A percentile compares a stretch with the other conserved stretches of the same genome.
Evolutionary conservation across 2,113 vertebrate genomes (phyloP).

Genomic region (Burhinus bistriatus): DNA sequence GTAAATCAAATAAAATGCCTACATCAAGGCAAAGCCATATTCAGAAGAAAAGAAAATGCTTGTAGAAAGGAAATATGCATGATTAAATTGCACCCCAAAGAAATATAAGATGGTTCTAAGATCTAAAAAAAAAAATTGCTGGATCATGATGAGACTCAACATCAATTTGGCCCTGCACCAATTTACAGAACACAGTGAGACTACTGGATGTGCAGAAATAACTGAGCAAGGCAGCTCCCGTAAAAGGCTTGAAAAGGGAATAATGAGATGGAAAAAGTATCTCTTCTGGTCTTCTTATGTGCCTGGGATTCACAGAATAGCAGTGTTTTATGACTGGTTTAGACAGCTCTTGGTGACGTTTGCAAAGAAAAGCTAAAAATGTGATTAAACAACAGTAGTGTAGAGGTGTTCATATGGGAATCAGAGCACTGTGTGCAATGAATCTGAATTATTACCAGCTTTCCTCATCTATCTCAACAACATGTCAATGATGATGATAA

Average conservation of each 20-base stretch:
- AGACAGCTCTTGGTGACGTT: background rate
- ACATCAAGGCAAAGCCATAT: background rate
- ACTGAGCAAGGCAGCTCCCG: background rate
- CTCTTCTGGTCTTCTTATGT: background rate
- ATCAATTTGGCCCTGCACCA: background rate
- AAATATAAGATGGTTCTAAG: background rate
- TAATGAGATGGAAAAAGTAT: background rate
- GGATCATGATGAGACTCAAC: background rate
- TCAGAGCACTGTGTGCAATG: background rate
- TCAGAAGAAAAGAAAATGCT: background rate
- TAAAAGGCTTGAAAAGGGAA: background rate
- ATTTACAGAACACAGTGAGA: background rate
- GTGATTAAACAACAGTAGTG: background rate
- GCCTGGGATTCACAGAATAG: background rate
- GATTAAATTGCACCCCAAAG: background rate
- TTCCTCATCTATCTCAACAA: slow-evolving; percentile 9
- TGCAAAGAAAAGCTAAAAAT: slow-evolving; percentile 18
- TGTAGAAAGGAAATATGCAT: background rate
- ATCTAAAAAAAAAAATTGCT: background rate
- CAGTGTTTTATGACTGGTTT: background rate
- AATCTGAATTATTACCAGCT: slow-evolving; percentile 7
- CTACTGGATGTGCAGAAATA: background rate
- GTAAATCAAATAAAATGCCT: slow-evolving; percentile 14
- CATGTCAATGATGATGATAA: background rate
- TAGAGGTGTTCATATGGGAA: background rate